Evolutionary conservation across 2,113 vertebrate genomes (phyloP).

Genomic region (Numida meleagris): DNA sequence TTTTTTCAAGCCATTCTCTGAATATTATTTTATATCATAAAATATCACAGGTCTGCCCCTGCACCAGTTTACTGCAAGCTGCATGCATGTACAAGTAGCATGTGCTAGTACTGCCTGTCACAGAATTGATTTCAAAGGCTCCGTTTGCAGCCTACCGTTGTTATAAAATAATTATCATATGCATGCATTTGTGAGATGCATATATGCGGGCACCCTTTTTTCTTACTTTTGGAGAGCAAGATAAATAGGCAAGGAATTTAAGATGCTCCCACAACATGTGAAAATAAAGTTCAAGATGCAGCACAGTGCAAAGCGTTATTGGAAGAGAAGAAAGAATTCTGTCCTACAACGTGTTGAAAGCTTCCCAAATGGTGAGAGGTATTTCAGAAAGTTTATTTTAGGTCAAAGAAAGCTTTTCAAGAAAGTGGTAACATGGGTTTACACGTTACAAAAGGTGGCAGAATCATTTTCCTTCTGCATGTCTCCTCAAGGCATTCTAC

Average conservation of each 20-base stretch:
- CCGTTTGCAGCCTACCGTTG: neutral
- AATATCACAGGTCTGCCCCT: neutral
- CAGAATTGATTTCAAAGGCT: neutral
- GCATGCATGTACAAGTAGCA: neutral
- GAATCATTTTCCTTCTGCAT: neutral
- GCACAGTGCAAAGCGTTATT: constrained; percentile 4
- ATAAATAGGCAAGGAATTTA: neutral
- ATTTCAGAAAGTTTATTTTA: constrained; percentile 58
- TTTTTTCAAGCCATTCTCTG: neutral
- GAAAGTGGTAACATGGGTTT: neutral
- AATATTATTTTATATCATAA: neutral
- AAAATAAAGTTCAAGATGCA: constrained; percentile 49
- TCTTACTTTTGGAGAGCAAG: neutral
- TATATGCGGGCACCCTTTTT: neutral
- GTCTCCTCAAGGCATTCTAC: neutral
- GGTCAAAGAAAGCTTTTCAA: constrained; percentile 5
- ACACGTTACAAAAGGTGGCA: neutral
- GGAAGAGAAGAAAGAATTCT: constrained; percentile 11
- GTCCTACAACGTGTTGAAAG: constrained; percentile 44
- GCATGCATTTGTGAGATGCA: neutral
- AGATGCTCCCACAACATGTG: constrained; percentile 33
- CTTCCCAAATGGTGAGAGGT: constrained; percentile 46
- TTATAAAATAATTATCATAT: neutral
- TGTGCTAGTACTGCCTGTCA: neutral
- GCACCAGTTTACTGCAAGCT: neutral